A percentile compares a stretch with the other conserved stretches of the same genome.
These are phyloP conservation scores for Goniozus legneri DNA, from an alignment of 1,140 invertebrate species.

Conservation along the genomic window DNA sequence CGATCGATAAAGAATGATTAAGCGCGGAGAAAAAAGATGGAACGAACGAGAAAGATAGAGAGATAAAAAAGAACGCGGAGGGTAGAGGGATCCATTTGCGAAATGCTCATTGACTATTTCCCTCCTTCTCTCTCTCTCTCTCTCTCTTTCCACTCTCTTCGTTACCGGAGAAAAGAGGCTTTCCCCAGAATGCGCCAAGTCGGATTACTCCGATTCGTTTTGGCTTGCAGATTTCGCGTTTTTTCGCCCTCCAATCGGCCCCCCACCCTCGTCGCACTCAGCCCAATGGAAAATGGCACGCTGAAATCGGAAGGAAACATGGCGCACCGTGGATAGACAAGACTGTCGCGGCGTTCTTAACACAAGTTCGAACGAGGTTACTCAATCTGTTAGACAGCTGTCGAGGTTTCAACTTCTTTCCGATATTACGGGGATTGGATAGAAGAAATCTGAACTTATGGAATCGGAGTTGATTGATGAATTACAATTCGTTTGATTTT, in stretches of 20 bases:
- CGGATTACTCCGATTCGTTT: constrained; percentile 54
- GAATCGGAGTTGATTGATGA: no score
- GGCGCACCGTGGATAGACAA: neutral
- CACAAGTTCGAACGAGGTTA: neutral
- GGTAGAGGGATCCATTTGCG: constrained; percentile 45
- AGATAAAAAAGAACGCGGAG: constrained; percentile 6
- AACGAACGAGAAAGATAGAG: constrained; percentile 11
- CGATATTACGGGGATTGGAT: no score
- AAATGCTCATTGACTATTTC: constrained; percentile 52
- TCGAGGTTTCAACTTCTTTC: no score
- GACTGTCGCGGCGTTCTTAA: neutral
- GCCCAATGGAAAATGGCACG: neutral
- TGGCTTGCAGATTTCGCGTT: constrained; percentile 52
- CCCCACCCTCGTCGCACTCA: constrained; percentile 13
- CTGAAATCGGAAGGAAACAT: neutral
- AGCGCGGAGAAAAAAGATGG: constrained; percentile 5
- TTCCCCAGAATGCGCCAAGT: constrained; percentile 41
- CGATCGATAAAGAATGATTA: constrained; percentile 1
- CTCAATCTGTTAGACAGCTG: neutral
- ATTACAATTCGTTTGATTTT: no score
- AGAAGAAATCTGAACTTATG: no score
- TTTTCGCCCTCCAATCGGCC: constrained; percentile 26
- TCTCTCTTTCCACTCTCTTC: no score
- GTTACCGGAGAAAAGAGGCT: constrained; percentile 20
- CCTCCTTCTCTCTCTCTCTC: no score